Evolutionary conservation across 2,797 vertebrate species (phyloP), one percentile per base, ranked within the genome.

Genomic region (Orientallactaga sibirica): DNA sequence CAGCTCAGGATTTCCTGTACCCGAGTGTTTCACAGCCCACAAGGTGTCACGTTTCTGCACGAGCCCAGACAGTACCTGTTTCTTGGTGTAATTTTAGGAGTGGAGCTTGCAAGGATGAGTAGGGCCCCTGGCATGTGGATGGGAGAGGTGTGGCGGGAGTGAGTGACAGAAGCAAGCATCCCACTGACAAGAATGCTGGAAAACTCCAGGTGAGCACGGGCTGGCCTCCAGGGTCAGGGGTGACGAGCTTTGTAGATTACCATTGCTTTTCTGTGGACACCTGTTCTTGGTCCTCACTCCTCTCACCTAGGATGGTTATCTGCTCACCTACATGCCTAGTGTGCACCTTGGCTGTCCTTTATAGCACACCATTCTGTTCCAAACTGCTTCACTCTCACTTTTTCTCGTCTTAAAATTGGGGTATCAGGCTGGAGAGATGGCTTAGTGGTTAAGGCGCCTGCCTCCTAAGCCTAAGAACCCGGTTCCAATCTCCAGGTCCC

Each of bases 201-300:
- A 2, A 29, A 3, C 11, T 24, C 48, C 2, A 3, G 6, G 18
- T 19, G 3, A 67, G n/a, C 1, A 5, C 10, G 48, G 33, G n/a
- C 3, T 11, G n/a, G 68, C 29, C 2, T 18, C 37, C 20, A 11
- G n/a, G 3, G 3, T 10, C 10, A 2, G 48, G 25, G 22, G 0
- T 55, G 8, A 18, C 67, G 43, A 43, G 0, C 22, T 62, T 0
- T 0, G 0, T 3, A 27, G n/a, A 19, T 25, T 5, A 3, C 1
- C 4, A 3, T 11, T 4, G 0, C 37, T 61, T 66, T 78, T 71
- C 77, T 33, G 5, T n/a, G 52, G 20, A 73, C 64, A 71, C 4
- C 29, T 82, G 7, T 5, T 64, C 62, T 33, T 33, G 52, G 8
- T 4, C 41, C 7, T 5, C 55, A 18, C 7, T 48, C 0, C 22